Conservation (phyloP, 2,888 invertebrate genomes). For the Formica aserva region DNA sequence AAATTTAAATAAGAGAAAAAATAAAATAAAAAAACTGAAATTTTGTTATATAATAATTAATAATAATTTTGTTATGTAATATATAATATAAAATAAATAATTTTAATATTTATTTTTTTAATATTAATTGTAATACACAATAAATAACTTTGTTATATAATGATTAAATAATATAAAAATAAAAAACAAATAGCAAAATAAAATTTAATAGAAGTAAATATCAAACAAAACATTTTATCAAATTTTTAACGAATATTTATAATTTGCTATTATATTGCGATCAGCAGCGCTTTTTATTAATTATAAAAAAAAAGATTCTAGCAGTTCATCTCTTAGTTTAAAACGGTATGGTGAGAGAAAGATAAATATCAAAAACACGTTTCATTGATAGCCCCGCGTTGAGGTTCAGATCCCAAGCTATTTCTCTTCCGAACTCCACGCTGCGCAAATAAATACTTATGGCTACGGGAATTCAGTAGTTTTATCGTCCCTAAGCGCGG, state of each 20-base stretch:
- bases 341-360: neutral
- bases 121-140: too few relatives aligned
- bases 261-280: neutral
- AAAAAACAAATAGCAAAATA: neutral
- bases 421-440: slow-evolving; percentile 40
- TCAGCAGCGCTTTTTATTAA: neutral
- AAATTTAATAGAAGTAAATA: neutral
- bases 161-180: neutral
- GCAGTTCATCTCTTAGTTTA: slow-evolving; percentile 6
- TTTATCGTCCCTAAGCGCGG: slow-evolving; percentile 66
- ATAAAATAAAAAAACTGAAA: neutral
- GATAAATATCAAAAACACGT: slow-evolving; percentile 24
- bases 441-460: slow-evolving; percentile 65
- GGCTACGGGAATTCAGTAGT: slow-evolving; percentile 55
- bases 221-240: neutral
- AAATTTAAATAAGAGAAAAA: neutral
- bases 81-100: too few relatives aligned
- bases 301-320: neutral
- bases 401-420: slow-evolving; percentile 43
- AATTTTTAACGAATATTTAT: neutral
- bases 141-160: neutral
- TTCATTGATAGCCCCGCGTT: slow-evolving; percentile 46
- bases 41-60: neutral
- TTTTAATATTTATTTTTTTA: too few relatives aligned
- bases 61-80: too few relatives aligned